Base-by-base conservation (phyloP, 1,140 invertebrate species). In the Drosophila busckii region DNA sequence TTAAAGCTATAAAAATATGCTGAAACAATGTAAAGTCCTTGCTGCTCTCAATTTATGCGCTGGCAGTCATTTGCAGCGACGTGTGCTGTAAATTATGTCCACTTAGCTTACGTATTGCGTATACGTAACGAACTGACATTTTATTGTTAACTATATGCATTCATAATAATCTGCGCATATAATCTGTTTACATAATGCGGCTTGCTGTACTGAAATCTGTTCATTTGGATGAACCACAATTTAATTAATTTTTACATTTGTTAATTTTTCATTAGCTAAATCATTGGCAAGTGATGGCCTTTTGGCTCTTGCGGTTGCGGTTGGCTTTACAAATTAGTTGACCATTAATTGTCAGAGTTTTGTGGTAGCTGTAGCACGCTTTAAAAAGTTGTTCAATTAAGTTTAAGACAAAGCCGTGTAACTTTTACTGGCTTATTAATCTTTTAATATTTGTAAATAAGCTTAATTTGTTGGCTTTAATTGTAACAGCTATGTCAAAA, bases 41-140 rank as follows among this genome's bases (percentile, higher is more conserved):
- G n/a, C n/a, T n/a, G n/a, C n/a, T n/a, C n/a, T n/a, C n/a, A 73
- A 73, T 68, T 75, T 63, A 73, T 69, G 70, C 49, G 75, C 69
- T 73, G 31, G 58, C 49, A 42, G 37, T 46, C 69, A 59, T 73
- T 73, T 75, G 16, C 46, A 63, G 54, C 50, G 69, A 40, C 49
- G n/a, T 68, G 25, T 45, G 48, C 52, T 45, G 58, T 75, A 53
- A 73, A 59, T 75, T 58, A 68, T 68, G 58, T 50, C 34, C 40
- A 41, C 31, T 31, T 45, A 7, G 38, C 49, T n/a, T 26, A 61
- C 56, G 68, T 67, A 69, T 46, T 49, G 13, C 26, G n/a, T 9
- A 8, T 2, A 12, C 53, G 10, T 17, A 28, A 34, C 38, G 25
- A 37, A 59, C 31, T 67, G 63, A 48, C 63, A 67, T 46, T 37